Evolutionary conservation across 2,113 vertebrate species (phyloP).

Genomic region (Rhea americana): DNA sequence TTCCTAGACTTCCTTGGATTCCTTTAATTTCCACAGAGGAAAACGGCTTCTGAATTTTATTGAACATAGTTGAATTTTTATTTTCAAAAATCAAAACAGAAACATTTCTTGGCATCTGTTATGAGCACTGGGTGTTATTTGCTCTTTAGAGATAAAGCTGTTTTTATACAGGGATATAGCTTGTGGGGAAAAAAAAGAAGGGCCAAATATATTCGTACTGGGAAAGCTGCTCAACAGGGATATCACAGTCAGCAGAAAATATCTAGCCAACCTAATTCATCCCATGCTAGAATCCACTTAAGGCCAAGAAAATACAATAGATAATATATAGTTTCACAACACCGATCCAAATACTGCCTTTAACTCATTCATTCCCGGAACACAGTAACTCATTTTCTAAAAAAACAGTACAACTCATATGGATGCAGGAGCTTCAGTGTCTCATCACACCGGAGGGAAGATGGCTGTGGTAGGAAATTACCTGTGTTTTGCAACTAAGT

Average conservation of each 20-base stretch:
- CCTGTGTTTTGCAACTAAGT: background rate
- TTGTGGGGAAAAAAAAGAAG: conserved; percentile 72
- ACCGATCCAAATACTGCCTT: conserved; percentile 49
- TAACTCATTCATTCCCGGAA: conserved; percentile 67
- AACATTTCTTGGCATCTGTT: conserved; percentile 86
- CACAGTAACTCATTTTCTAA: background rate
- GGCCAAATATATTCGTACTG: conserved; percentile 77
- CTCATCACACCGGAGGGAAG: background rate
- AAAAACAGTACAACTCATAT: background rate
- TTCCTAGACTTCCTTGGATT: conserved; percentile 86
- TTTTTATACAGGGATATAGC: conserved; percentile 76
- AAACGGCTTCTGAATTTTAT: conserved; percentile 85
- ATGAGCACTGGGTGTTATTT: conserved; percentile 86
- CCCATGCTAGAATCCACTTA: conserved; percentile 60
- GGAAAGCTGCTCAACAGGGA: conserved; percentile 77
- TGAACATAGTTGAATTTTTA: conserved; percentile 87
- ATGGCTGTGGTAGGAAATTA: background rate
- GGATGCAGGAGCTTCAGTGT: background rate
- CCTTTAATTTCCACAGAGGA: conserved; percentile 91
- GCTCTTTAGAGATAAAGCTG: conserved; percentile 87
- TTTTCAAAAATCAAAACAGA: conserved; percentile 86
- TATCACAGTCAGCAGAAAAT: conserved; percentile 76
- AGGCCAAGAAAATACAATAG: conserved; percentile 70
- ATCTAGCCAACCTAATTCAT: conserved; percentile 62
- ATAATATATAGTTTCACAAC: conserved; percentile 54